Base-by-base conservation (phyloP, 1,140 invertebrate genomes). In the Bombus confusus region DNA sequence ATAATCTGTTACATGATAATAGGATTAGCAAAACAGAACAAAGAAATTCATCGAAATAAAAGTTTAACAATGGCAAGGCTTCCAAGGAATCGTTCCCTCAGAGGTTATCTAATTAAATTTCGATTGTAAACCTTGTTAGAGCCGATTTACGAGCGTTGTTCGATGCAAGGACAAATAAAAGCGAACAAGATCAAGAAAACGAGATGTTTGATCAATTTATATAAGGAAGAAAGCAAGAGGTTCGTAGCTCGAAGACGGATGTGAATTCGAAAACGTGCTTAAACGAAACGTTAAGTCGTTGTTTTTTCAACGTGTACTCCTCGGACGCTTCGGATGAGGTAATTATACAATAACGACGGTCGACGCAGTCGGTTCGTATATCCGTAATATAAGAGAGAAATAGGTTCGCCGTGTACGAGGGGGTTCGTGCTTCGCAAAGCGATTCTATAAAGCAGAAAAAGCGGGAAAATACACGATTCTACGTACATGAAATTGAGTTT, bases 401-500 rank as follows among this genome's bases (percentile, higher is more conserved):
- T 85, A 83, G 82, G 76, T 34, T 64, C 25, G 59, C 71, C 86
- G 84, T 76, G 80, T 80, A 83, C 71, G 84, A 83, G 68, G 84
- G 80, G 59, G 71, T 75, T 78, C 66, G 90, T 79, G 85, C 81
- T 83, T 83, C 80, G 79, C 66, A 90, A 88, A 89, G 87, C 85
- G 90, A 77, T 88, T 91, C 80, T 78, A 88, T 86, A 90, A 90
- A 87, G 85, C 75, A 88, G 86, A 91, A 90, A 87, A 88, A 92
- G 85, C 82, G 75, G 76, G 84, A 72, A 85, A 85, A 87, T 84
- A 86, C 85, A 83, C 87, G 86, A 87, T 84, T 91, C 86, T 80
- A 86, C 88, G 91, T 91, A 85, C 86, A 92, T 90, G 87, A 90
- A 92, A 93, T 93, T 92, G 91, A 93, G 90, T 93, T 93, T 90